Evolutionary conservation across 2,797 vertebrate genomes (phyloP).

Genomic region (Cebuella pygmaea): DNA sequence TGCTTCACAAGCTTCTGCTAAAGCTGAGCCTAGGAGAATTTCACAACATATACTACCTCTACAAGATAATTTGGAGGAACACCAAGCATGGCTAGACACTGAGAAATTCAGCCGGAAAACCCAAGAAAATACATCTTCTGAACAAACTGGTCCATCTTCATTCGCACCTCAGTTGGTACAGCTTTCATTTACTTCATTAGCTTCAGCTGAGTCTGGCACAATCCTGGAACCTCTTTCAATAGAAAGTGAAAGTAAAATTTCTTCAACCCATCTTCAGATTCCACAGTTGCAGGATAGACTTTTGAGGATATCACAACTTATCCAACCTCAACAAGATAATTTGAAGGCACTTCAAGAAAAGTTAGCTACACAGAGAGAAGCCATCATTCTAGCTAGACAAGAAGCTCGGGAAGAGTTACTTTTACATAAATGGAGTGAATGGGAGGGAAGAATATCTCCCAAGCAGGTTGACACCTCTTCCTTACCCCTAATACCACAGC

Average conservation of each 20-base stretch:
- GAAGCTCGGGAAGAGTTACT: conserved; percentile 80
- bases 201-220: conserved; percentile 32
- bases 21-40: conserved; percentile 31
- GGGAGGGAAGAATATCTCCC: conserved; percentile 81
- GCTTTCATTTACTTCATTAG: background rate
- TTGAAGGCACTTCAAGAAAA: conserved; percentile 84
- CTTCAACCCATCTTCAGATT: conserved; percentile 68
- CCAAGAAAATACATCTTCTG: conserved; percentile 20
- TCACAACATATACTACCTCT: background rate
- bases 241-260: background rate
- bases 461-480: background rate
- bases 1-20: background rate
- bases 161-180: conserved; percentile 6
- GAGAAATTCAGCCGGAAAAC: conserved; percentile 14
- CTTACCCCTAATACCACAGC: background rate
- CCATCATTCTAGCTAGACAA: conserved; percentile 78
- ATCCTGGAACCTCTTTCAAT: background rate
- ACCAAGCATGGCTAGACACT: background rate
- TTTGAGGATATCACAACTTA: conserved; percentile 81
- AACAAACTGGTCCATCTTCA: background rate
- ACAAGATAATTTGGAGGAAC: conserved; percentile 10
- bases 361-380: conserved; percentile 83
- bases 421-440: conserved; percentile 74
- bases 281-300: conserved; percentile 80
- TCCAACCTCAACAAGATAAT: conserved; percentile 84